Percentiles rank a stretch among this genome's conserved stretches.
Evolutionary conservation across 2,888 invertebrate species (phyloP).

Genomic region (Rapana venosa): DNA sequence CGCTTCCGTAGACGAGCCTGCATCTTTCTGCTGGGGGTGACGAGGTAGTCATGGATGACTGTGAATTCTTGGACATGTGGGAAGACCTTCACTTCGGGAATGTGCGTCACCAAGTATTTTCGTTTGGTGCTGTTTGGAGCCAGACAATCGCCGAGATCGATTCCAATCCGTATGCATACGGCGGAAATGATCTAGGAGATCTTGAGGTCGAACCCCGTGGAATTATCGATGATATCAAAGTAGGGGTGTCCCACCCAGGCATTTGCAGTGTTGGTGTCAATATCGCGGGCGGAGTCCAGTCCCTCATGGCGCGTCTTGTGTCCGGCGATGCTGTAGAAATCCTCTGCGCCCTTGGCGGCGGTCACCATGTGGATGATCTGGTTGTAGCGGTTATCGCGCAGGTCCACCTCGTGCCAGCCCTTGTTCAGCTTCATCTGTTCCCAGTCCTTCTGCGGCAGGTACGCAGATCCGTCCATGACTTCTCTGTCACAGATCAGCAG

Average conservation of each 20-base stretch:
- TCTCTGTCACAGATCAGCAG: constrained; percentile 98
- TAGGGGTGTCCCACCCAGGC: constrained; percentile 99
- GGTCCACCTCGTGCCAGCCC: constrained; percentile 81
- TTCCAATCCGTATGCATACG: constrained; percentile 90
- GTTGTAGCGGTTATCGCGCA: constrained; percentile 87
- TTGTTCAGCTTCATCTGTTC: constrained; percentile 94
- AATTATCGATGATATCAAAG: constrained; percentile 99
- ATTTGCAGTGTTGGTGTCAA: constrained; percentile 92
- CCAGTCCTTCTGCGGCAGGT: constrained; percentile 85
- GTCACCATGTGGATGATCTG: constrained; percentile 87
- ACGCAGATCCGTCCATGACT: constrained; percentile 98
- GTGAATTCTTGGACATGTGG: constrained; percentile 94
- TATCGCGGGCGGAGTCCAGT: constrained; percentile 89
- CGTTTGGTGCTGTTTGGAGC: constrained; percentile 94
- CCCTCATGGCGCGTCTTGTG: constrained; percentile 86
- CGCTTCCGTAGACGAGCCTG: constrained; percentile 95
- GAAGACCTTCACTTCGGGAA: constrained; percentile 82
- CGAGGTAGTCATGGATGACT: constrained; percentile 97
- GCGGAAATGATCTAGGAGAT: constrained; percentile 94
- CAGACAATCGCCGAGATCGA: constrained; percentile 95
- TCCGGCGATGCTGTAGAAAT: constrained; percentile 95
- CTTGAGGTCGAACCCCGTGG: constrained; percentile 97
- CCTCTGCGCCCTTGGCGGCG: constrained; percentile 95
- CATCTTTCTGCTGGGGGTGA: constrained; percentile 91
- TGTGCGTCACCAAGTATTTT: constrained; percentile 92